A percentile compares a stretch with the other conserved stretches of the same genome.
phyloP scores from a whole-genome alignment of 2,888 invertebrate species.

The Cheilosia vernalis region DNA sequence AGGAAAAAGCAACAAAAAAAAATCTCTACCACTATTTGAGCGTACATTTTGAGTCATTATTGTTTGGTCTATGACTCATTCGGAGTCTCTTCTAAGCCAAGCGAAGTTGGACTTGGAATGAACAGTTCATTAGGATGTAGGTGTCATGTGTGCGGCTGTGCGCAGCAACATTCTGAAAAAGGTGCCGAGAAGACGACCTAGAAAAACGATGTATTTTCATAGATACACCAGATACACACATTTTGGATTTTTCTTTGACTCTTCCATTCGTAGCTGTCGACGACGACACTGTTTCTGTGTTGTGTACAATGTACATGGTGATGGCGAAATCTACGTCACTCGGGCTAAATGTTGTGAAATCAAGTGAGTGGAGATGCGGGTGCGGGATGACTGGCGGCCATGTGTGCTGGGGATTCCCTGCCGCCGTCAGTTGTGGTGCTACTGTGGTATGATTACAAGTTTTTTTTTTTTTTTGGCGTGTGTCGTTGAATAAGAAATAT shows the following conservation, averaged over 20 bases:
- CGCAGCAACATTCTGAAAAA: conserved; percentile 38
- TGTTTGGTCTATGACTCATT: conserved; percentile 28
- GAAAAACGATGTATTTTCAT: conserved; percentile 53
- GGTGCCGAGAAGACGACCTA: conserved; percentile 55
- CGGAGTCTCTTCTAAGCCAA: conserved; percentile 5
- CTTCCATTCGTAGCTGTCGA: conserved; percentile 20
- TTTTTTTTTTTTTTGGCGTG: background rate
- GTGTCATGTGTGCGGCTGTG: conserved; percentile 43
- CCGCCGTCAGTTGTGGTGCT: background rate
- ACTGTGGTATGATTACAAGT: background rate
- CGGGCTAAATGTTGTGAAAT: conserved; percentile 45
- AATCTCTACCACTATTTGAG: conserved; percentile 27
- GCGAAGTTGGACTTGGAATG: background rate
- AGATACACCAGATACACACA: conserved; percentile 56
- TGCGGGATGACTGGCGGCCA: conserved; percentile 11
- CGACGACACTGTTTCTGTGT: conserved; percentile 29
- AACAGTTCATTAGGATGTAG: background rate
- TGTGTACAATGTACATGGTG: conserved; percentile 21
- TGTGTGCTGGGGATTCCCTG: conserved; percentile 62
- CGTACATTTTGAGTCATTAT: conserved; percentile 33
- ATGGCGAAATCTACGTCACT: conserved; percentile 51
- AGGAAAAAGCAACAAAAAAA: conserved; percentile 10
- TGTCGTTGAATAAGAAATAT: too few relatives aligned
- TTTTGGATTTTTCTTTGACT: conserved; percentile 42
- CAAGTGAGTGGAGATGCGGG: conserved; percentile 5